Evolutionary conservation across 2,888 invertebrate genomes (phyloP).

Genomic region (Pseudoips prasinana): DNA sequence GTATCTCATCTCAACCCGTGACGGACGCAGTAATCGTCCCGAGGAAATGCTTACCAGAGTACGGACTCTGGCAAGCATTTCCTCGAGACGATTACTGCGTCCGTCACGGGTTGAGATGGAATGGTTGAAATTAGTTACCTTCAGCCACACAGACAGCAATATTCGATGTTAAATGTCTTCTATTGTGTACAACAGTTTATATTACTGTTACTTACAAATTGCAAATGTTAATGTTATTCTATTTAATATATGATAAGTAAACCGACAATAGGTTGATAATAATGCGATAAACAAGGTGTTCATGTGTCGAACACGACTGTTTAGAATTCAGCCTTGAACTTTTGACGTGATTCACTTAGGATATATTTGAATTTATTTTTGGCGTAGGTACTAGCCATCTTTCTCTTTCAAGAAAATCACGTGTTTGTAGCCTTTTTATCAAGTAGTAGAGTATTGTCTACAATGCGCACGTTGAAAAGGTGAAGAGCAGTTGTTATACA

Average conservation of each 20-base stretch:
- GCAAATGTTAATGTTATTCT: too few relatives aligned
- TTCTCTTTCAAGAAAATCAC: constrained; percentile 18
- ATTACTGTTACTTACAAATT: too few relatives aligned
- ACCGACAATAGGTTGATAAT: constrained; percentile 18
- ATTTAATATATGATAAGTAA: constrained; percentile 15
- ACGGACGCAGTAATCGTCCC: too few relatives aligned
- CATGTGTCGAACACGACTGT: constrained; percentile 30
- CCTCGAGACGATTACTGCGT: too few relatives aligned
- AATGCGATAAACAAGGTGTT: constrained; percentile 9
- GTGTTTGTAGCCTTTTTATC: constrained; percentile 5
- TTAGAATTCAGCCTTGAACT: constrained; percentile 49
- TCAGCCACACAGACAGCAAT: too few relatives aligned
- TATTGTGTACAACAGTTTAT: too few relatives aligned
- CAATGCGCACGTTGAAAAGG: neutral
- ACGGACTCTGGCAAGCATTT: too few relatives aligned
- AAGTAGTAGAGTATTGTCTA: neutral
- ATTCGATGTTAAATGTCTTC: too few relatives aligned
- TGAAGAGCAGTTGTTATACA: neutral
- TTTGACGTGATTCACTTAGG: constrained; percentile 40
- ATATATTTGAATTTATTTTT: constrained; percentile 29
- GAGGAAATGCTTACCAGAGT: too few relatives aligned
- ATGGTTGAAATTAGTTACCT: too few relatives aligned
- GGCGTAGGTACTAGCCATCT: constrained; percentile 21
- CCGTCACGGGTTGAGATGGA: too few relatives aligned
- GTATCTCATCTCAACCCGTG: too few relatives aligned